Conservation (phyloP, 2,797 vertebrate species). For the Setipinna tenuifilis region DNA sequence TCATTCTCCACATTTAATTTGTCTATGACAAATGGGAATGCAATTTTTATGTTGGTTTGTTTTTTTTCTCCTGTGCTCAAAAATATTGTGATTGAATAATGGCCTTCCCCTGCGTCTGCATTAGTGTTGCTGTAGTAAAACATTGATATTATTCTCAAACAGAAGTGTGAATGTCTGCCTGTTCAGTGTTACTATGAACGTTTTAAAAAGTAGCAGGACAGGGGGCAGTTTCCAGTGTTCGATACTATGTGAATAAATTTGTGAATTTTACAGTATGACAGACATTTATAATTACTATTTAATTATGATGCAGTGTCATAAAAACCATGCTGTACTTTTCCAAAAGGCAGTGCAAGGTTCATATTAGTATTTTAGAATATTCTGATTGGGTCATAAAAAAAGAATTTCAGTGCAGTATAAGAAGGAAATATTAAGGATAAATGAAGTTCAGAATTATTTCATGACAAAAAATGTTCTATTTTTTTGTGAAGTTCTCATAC, state of each 20-base stretch:
- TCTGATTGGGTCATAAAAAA: too few relatives aligned
- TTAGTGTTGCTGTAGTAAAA: slow-evolving; percentile 57
- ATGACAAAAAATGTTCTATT: too few relatives aligned
- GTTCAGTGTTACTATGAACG: slow-evolving; percentile 18
- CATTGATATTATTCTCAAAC: slow-evolving; percentile 58
- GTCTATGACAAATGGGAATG: slow-evolving; percentile 61
- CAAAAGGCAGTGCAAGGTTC: too few relatives aligned
- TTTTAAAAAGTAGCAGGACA: background rate
- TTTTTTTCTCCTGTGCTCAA: slow-evolving; percentile 63
- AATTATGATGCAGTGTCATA: background rate
- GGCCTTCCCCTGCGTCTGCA: slow-evolving; percentile 73
- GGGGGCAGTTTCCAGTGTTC: slow-evolving; percentile 8
- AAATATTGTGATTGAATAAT: slow-evolving; percentile 71
- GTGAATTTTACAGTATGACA: slow-evolving; percentile 16
- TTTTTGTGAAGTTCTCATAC: too few relatives aligned
- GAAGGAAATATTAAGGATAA: too few relatives aligned
- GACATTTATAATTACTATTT: background rate
- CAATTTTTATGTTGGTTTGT: slow-evolving; percentile 58
- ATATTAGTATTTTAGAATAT: too few relatives aligned
- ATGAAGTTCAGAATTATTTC: too few relatives aligned
- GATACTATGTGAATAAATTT: background rate
- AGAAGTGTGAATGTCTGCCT: slow-evolving; percentile 14
- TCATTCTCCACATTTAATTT: slow-evolving; percentile 42
- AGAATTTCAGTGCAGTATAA: too few relatives aligned
- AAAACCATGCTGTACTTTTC: too few relatives aligned